Conservation (phyloP, 2,888 invertebrate genomes). For the Clunio marinus region DNA sequence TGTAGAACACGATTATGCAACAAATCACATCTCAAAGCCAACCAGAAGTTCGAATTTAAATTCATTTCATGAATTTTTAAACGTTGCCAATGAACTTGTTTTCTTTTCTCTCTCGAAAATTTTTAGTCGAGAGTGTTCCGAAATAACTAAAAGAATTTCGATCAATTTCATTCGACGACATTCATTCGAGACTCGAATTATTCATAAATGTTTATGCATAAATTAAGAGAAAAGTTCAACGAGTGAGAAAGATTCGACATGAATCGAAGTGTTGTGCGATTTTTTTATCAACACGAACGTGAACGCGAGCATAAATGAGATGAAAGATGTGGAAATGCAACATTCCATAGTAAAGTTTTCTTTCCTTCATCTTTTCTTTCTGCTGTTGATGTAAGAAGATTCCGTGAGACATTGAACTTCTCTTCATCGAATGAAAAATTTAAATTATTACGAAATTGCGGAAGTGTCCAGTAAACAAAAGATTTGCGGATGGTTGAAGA, state of each 20-base stretch:
- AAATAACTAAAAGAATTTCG: conserved; percentile 2
- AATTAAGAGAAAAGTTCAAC: background rate
- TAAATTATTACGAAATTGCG: background rate
- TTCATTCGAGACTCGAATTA: conserved; percentile 2
- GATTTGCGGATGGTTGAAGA: no score
- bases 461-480: background rate
- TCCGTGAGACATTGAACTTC: conserved; percentile 6
- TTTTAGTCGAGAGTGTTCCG: background rate
- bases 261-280: no score
- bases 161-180: background rate
- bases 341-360: background rate
- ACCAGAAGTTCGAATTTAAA: background rate
- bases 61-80: conserved; percentile 18
- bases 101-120: background rate
- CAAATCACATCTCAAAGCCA: background rate
- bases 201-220: no score
- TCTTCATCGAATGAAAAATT: background rate
- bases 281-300: background rate
- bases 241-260: background rate
- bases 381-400: no score
- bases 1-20: conserved; percentile 3
- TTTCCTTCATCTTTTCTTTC: no score
- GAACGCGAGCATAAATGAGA: background rate
- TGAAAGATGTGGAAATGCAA: conserved; percentile 14
- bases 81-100: conserved; percentile 33